These are phyloP conservation scores for Conus betulinus DNA, from an alignment of 1,140 invertebrate species.

Conservation along the genomic window DNA sequence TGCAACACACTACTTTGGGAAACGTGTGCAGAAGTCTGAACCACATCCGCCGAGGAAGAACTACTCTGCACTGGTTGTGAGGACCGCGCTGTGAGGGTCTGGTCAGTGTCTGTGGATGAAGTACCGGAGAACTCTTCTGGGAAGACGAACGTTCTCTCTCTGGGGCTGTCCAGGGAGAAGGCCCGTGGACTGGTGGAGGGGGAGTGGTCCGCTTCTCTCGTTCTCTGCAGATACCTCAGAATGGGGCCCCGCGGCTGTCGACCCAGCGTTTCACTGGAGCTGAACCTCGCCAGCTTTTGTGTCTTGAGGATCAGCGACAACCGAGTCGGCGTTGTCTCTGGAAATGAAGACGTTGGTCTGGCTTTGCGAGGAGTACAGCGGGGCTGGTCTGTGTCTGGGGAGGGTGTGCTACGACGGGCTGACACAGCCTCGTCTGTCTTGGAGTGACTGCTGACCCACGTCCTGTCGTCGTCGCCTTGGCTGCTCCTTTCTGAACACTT, in stretches of 20 bases:
- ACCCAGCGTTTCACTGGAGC: not conserved
- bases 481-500: not conserved
- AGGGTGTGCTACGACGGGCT: not conserved
- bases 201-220: not conserved
- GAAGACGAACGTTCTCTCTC: not conserved
- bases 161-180: not conserved
- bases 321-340: not conserved
- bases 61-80: too few species aligned
- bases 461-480: not conserved
- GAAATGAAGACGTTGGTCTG: not conserved
- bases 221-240: not conserved
- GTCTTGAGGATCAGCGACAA: too few species aligned
- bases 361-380: not conserved
- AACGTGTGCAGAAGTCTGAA: not conserved
- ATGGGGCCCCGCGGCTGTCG: constrained; percentile 1
- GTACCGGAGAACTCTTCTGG: not conserved
- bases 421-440: not conserved
- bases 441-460: not conserved
- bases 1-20: not conserved
- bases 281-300: not conserved
- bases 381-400: not conserved
- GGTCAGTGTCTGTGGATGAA: not conserved
- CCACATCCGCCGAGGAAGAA: not conserved
- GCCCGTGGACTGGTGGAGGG: not conserved
- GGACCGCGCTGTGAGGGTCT: too few species aligned